Base-by-base conservation (phyloP, 2,888 invertebrate genomes). In the Lycocerus yunnanus region DNA sequence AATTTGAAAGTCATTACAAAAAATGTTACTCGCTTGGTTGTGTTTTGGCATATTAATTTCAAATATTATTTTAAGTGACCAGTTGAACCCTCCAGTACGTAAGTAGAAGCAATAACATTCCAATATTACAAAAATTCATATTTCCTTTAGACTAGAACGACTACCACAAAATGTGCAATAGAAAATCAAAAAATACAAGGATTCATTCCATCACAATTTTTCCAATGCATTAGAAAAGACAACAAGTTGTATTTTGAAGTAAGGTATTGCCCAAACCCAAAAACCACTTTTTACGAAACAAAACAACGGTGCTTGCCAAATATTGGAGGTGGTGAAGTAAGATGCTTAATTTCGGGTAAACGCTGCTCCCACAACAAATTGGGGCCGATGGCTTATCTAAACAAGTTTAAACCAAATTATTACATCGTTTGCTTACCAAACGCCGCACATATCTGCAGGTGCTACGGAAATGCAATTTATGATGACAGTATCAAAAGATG, bases 361-460 rank as follows among this genome's bases (percentile, higher is more conserved):
- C 11, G 15, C n/a, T 73, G 73, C 14, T n/a, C 43, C n/a, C 61
- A 69, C n/a, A 68, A 69, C 8, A 59, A 1, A 4, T 15, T n/a
- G 13, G 73, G 69, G 5, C 58, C 66, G 5, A 58, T 69, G 14
- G 68, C 73, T 43, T 69, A 58, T 68, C 69, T 65, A 18, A 21
- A 43, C 20, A 24, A 27, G 10, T 14, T 16, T 18, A 27, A 69
- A 63, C 21, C 69, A 9, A 58, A 63, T 21, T 21, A 69, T 58
- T 73, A 73, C 15, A 21, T 73, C 6, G 68, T 73, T 10, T 73
- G 73, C 16, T n/a, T 63, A 63, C 20, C 15, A 69, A 68, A 68
- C 3, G 20, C 58, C 3, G 18, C 68, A 15, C 66, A 73, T 65
- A 68, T 73, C 15, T 68, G 73, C 24, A 69, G 15, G 65, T 73